Percentiles rank a stretch among this genome's conserved stretches.
Conservation (phyloP, 2,888 invertebrate species). For the Polydrusus tereticollis region DNA sequence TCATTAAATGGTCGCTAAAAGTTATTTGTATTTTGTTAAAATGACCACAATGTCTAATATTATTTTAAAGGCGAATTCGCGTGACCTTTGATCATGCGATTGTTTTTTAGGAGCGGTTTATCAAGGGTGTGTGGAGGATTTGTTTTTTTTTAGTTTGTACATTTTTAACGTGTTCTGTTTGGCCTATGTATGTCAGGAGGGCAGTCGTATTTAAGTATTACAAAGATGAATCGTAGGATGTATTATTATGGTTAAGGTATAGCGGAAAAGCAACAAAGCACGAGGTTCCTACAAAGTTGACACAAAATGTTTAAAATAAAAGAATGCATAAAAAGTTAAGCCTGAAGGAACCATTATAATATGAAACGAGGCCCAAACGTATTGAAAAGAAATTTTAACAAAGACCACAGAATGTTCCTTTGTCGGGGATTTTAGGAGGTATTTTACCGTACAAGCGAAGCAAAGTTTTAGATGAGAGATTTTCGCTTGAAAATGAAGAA, state of each 20-base stretch:
- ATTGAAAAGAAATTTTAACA: conserved; percentile 7
- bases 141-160: not conserved
- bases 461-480: not conserved
- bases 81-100: conserved; percentile 19
- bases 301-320: not conserved
- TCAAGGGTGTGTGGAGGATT: conserved; percentile 29
- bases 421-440: not conserved
- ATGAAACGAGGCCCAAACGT: not conserved
- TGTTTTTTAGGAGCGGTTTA: conserved; percentile 25
- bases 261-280: not conserved
- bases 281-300: not conserved
- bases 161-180: not conserved
- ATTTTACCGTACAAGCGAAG: not conserved
- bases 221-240: too few relatives aligned
- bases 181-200: too few relatives aligned
- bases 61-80: conserved; percentile 27
- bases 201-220: too few relatives aligned
- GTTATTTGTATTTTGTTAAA: conserved; percentile 19
- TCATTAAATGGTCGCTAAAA: not conserved
- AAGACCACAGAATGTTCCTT: not conserved
- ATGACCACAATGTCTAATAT: conserved; percentile 12
- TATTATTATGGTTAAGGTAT: too few relatives aligned
- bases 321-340: not conserved
- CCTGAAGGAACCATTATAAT: not conserved
- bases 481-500: not conserved